A percentile compares a stretch with the other conserved stretches of the same genome.
These are phyloP conservation scores for Ectropis crepuscularia DNA, from an alignment of 2,888 invertebrate species.

Conservation along the genomic window DNA sequence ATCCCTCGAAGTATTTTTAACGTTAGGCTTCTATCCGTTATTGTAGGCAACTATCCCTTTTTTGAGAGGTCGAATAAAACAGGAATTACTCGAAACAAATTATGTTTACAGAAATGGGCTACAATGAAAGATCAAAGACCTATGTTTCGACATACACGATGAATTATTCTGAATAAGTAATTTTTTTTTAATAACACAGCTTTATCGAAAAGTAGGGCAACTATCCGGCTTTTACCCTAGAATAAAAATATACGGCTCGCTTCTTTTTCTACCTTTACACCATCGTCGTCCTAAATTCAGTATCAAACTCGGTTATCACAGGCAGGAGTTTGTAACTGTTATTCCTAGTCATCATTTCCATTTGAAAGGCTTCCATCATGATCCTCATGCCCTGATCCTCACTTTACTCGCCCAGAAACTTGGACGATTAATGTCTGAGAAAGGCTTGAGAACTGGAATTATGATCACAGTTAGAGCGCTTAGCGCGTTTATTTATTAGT, in stretches of 20 bases:
- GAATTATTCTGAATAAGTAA: no score
- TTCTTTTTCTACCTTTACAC: constrained; percentile 24
- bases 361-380: constrained; percentile 36
- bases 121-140: no score
- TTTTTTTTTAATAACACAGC: no score
- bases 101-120: no score
- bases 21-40: no score
- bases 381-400: constrained; percentile 31
- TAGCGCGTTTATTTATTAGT: constrained; percentile 29
- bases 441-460: constrained; percentile 36
- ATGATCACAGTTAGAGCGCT: constrained; percentile 36
- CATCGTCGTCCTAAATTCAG: constrained; percentile 43
- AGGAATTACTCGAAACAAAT: no score
- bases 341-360: constrained; percentile 60
- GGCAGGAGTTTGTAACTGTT: constrained; percentile 62
- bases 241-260: constrained; percentile 26
- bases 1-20: no score
- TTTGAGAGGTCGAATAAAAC: no score
- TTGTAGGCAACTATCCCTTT: no score
- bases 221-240: no score
- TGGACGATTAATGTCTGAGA: constrained; percentile 50
- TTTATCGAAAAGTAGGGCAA: no score
- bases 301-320: constrained; percentile 58
- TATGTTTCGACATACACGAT: no score
- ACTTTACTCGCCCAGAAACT: constrained; percentile 55